Base-by-base conservation (phyloP, 2,797 vertebrate species). In the Yasuhikotakia modesta region DNA sequence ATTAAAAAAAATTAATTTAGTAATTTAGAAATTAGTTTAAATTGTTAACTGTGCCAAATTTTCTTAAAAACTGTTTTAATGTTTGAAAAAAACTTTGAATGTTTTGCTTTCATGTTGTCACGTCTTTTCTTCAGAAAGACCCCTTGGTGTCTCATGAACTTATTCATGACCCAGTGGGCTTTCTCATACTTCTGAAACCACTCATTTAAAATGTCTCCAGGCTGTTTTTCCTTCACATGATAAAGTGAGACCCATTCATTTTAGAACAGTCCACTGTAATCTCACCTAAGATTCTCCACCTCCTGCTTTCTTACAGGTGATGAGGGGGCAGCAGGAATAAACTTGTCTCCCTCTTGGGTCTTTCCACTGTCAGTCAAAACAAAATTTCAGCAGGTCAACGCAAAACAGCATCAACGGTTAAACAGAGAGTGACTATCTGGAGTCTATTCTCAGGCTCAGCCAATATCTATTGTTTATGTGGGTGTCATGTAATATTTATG, bases 251-350 rank as follows among this genome's bases (percentile, higher is more conserved):
- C 24, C 0, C 13, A 14, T 58, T 58, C 57, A 58, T 16, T 30
- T 13, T 24, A 64, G 48, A 67, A 73, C 14, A 22, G 27, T 22
- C 39, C 39, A 39, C 48, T 61, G 1, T 73, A 16, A 70, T 64
- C 80, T 92, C 90, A 96, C 98, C 97, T 96, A 87, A 99, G 94
- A 85, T 98, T 99, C 91, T 99, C 97, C 53, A 99, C 90, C 86
- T 99, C 98, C 85, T 96, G 96, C 85, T 96, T 98, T 87, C 95
- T 95, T 82, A 99, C 88, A 48, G 97, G 97, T 0, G 98, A 98
- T 39, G 98, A 99, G 4, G 98, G 98, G 39, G 96, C 94, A 71
- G 97, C 96, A 80, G 96, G 94, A 85, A 97, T 91, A 85, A 96
- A 97, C 90, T 97, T 98, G 87, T 99, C 98, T 65, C 94, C 94